Percentiles rank a stretch among this genome's conserved stretches.
phyloP scores from a whole-genome alignment of 2,888 invertebrate species.

The Flexamia atlantica region DNA sequence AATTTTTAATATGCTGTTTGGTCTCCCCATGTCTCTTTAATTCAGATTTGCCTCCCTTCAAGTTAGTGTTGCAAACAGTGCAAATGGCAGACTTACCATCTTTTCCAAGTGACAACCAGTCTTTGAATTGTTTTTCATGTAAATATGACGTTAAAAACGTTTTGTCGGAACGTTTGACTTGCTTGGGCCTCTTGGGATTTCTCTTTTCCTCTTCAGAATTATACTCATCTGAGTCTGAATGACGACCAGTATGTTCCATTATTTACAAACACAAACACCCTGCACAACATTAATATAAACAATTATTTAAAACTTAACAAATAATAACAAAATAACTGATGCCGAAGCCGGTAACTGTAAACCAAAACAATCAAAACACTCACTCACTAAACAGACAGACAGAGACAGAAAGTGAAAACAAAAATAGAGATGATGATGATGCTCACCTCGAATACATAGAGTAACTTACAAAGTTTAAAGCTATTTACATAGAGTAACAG shows the following conservation, averaged over 20 bases:
- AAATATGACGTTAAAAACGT: not conserved
- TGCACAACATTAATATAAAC: not conserved
- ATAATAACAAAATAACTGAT: constrained; percentile 10
- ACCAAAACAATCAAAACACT: not conserved
- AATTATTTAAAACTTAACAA: not conserved
- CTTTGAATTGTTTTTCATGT: not conserved
- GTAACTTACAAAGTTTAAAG: too few species aligned
- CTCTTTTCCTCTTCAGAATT: not conserved
- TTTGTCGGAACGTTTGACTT: not conserved
- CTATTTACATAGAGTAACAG: too few species aligned
- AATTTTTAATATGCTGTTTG: not conserved
- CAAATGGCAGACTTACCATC: not conserved
- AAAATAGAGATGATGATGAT: too few species aligned
- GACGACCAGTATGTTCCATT: not conserved
- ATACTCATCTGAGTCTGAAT: constrained; percentile 17
- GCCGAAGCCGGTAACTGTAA: not conserved
- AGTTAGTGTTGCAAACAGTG: constrained; percentile 14
- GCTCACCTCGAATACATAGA: too few species aligned
- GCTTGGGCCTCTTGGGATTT: not conserved
- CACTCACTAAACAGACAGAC: not conserved
- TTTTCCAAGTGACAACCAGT: not conserved
- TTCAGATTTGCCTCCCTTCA: constrained; percentile 24
- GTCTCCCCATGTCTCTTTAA: not conserved
- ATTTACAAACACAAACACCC: not conserved
- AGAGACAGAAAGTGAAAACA: too few species aligned